These are phyloP conservation scores for Nerophis ophidion DNA, from an alignment of 2,113 vertebrate genomes.

Conservation along the genomic window DNA sequence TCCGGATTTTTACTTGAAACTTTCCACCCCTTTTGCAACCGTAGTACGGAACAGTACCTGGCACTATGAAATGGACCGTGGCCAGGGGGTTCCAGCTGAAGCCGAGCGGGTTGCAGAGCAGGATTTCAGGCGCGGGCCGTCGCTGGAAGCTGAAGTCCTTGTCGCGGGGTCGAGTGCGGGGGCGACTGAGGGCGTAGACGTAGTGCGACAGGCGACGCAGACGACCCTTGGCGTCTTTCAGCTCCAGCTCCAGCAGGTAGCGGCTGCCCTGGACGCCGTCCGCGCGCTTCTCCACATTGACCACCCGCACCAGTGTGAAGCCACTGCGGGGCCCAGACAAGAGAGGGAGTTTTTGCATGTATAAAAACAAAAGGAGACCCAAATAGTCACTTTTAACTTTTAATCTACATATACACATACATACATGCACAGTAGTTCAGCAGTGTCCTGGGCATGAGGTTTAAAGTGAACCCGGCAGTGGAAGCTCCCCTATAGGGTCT, in stretches of 20 bases:
- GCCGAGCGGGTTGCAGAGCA: slow-evolving; percentile 83
- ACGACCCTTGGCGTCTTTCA: slow-evolving; percentile 65
- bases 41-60: slow-evolving; percentile 67
- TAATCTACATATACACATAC: too few relatives aligned
- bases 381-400: too few relatives aligned
- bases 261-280: slow-evolving; percentile 78
- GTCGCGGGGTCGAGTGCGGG: slow-evolving; percentile 32
- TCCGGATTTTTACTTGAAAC: background rate
- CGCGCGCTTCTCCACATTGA: slow-evolving; percentile 83
- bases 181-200: slow-evolving; percentile 67
- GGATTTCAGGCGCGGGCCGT: slow-evolving; percentile 19
- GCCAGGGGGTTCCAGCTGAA: slow-evolving; percentile 83
- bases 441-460: too few relatives aligned
- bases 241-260: slow-evolving; percentile 86
- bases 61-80: slow-evolving; percentile 83
- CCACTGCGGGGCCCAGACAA: slow-evolving; percentile 54
- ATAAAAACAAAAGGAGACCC: background rate
- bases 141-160: slow-evolving; percentile 5
- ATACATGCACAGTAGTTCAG: too few relatives aligned
- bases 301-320: slow-evolving; percentile 76
- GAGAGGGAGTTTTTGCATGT: too few relatives aligned
- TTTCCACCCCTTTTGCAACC: too few relatives aligned
- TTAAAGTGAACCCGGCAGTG: too few relatives aligned
- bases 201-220: slow-evolving; percentile 80
- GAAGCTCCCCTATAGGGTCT: too few relatives aligned